These are phyloP conservation scores for Chymomyza amoena DNA, from an alignment of 2,888 invertebrate species.

Conservation along the genomic window DNA sequence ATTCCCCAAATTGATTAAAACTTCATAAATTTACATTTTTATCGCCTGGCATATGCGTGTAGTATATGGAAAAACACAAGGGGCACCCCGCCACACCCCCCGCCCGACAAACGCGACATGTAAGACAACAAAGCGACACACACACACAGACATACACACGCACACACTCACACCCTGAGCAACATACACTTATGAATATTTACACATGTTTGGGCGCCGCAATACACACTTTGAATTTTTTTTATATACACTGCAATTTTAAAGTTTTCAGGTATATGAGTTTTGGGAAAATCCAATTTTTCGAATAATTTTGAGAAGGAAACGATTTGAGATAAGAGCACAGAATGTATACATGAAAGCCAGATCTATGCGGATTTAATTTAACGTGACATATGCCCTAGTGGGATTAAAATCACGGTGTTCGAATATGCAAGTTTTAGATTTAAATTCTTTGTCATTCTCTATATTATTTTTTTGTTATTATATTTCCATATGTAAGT, in stretches of 20 bases:
- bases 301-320: too few species aligned
- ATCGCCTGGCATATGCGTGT: constrained; percentile 49
- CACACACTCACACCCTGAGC: constrained; percentile 15
- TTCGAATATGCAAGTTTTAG: too few species aligned
- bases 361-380: too few species aligned
- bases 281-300: too few species aligned
- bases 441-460: too few species aligned
- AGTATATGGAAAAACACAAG: constrained; percentile 3
- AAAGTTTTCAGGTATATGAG: too few species aligned
- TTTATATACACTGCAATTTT: background rate
- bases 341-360: too few species aligned
- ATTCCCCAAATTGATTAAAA: constrained; percentile 73
- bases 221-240: constrained; percentile 41
- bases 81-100: constrained; percentile 20
- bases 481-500: too few species aligned
- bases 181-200: constrained; percentile 58
- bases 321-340: too few species aligned
- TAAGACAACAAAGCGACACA: constrained; percentile 42
- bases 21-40: constrained; percentile 73
- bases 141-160: constrained; percentile 18
- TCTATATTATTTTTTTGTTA: too few species aligned
- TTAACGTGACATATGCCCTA: too few species aligned
- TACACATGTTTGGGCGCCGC: constrained; percentile 61
- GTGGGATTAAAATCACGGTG: too few species aligned
- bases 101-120: constrained; percentile 40